These are phyloP conservation scores for Actinernus sp. DNA, from an alignment of 92 coral and sea anemone genomes.

Conservation along the genomic window DNA sequence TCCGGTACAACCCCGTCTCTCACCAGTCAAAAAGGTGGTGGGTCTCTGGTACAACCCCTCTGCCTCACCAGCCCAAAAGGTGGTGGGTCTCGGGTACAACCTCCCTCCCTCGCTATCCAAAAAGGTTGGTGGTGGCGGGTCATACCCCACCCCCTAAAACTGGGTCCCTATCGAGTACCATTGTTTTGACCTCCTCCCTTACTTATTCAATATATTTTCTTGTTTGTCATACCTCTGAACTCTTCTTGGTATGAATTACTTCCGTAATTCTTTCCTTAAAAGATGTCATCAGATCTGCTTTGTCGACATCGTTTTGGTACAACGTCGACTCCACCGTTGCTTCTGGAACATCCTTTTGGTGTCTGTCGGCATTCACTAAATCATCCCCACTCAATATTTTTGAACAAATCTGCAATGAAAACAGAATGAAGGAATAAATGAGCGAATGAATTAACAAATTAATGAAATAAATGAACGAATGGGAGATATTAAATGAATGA, in stretches of 20 bases:
- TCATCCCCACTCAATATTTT: not conserved
- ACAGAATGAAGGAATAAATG: no score
- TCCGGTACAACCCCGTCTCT: no score
- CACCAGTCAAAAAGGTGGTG: no score
- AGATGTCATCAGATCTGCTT: not conserved
- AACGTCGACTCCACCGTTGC: not conserved
- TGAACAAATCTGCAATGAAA: conserved; percentile 1
- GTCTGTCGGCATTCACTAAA: not conserved
- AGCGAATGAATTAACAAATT: no score
- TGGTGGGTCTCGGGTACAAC: no score
- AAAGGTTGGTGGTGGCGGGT: no score
- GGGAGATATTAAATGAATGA: not conserved
- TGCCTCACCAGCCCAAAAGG: no score
- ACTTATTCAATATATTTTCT: not conserved
- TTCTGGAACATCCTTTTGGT: conserved; percentile 1
- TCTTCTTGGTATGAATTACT: not conserved
- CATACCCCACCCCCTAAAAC: no score
- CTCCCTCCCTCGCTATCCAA: no score
- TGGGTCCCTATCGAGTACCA: no score
- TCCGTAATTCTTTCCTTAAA: not conserved
- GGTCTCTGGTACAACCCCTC: no score
- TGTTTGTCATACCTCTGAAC: not conserved
- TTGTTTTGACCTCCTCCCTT: no score
- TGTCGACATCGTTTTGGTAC: not conserved
- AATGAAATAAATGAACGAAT: not conserved